Evolutionary conservation across 1,140 invertebrate species (phyloP).

Genomic region (Ganaspis sp.): DNA sequence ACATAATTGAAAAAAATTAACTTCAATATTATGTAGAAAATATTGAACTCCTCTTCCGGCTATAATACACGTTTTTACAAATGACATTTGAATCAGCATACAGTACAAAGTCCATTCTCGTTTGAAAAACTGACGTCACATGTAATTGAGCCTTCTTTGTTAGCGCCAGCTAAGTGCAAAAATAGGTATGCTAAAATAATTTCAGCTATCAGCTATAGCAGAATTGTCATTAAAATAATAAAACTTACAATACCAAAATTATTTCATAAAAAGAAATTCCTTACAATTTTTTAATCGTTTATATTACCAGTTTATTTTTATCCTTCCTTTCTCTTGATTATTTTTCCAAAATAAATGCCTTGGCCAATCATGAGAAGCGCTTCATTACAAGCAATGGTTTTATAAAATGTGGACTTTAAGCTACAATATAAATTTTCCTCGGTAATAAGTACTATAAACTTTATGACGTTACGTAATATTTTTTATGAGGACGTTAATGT

Average conservation of each 20-base stretch:
- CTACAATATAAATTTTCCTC: not conserved
- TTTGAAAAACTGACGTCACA: not conserved
- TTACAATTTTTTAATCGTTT: not conserved
- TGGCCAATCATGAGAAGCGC: not conserved
- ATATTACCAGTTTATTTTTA: too few relatives aligned
- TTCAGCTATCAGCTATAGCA: not conserved
- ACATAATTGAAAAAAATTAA: too few relatives aligned
- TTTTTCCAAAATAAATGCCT: not conserved
- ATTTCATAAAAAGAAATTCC: too few relatives aligned
- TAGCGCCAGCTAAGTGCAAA: not conserved
- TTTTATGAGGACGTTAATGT: slow-evolving; percentile 2
- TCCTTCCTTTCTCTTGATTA: too few relatives aligned
- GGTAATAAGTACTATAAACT: not conserved
- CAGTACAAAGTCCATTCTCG: not conserved
- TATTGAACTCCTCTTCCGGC: too few relatives aligned
- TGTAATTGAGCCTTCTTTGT: not conserved
- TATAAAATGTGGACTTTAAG: not conserved
- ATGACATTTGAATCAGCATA: not conserved
- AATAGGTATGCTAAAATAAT: too few relatives aligned
- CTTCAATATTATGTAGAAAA: too few relatives aligned
- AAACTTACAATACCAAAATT: not conserved
- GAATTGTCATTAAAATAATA: not conserved
- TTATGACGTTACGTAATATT: not conserved
- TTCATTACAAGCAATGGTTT: not conserved
- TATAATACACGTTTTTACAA: too few relatives aligned